Evolutionary conservation across 1,140 invertebrate genomes (phyloP).

Genomic region (Plutomurus gul): DNA sequence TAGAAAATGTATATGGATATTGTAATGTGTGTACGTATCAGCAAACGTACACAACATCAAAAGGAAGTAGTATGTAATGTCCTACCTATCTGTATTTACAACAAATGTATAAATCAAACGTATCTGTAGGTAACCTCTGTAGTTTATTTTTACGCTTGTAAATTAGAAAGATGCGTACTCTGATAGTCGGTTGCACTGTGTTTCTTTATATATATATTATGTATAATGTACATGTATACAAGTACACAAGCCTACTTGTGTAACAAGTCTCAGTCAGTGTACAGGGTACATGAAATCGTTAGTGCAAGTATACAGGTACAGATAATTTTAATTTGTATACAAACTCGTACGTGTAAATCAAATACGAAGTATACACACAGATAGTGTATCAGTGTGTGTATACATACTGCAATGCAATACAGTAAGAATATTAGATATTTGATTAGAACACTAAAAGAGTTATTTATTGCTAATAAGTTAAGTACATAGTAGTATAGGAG

Average conservation of each 20-base stretch:
- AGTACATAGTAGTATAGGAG: not conserved
- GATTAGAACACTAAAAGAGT: slow-evolving; percentile 16
- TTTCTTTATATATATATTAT: no score
- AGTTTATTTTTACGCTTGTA: not conserved
- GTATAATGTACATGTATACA: no score
- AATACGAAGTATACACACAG: not conserved
- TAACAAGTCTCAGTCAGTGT: not conserved
- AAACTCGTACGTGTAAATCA: not conserved
- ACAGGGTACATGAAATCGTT: not conserved
- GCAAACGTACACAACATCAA: not conserved
- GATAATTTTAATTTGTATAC: not conserved
- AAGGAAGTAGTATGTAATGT: not conserved
- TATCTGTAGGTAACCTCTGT: no score
- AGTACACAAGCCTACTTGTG: no score
- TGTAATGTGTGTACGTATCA: not conserved
- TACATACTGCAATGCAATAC: not conserved
- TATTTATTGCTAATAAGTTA: slow-evolving; percentile 24
- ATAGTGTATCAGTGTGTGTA: not conserved
- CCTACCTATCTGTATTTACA: no score
- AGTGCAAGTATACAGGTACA: not conserved
- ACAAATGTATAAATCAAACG: no score
- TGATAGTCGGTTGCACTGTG: no score
- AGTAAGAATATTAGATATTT: not conserved
- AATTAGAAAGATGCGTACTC: no score
- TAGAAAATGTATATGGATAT: not conserved